A percentile compares a stretch with the other conserved stretches of the same genome.
Conservation (phyloP, 1,140 invertebrate genomes). For the Drosophila sechellia region DNA sequence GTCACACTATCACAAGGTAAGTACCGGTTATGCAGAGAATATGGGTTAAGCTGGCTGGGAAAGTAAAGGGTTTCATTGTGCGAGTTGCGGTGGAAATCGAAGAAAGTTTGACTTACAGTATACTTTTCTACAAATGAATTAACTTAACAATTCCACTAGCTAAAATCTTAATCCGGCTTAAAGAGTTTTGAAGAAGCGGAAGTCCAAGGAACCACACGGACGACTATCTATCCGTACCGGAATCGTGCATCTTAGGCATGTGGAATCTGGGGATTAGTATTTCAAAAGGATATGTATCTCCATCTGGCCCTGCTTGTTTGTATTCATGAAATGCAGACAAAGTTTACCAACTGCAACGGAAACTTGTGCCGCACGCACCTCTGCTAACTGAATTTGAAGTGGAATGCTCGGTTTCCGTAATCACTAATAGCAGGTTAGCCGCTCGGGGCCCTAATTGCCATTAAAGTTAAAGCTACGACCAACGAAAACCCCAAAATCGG, state of each 20-base stretch:
- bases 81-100: neutral
- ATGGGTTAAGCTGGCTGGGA: neutral
- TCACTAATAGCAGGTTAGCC: constrained; percentile 35
- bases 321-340: constrained; percentile 42
- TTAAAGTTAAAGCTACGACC: constrained; percentile 33
- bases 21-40: constrained; percentile 5
- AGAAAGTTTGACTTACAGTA: too few species aligned
- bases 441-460: constrained; percentile 31
- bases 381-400: constrained; percentile 39
- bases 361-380: constrained; percentile 36
- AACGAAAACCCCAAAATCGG: constrained; percentile 22
- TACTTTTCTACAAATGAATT: neutral
- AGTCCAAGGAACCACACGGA: neutral
- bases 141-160: neutral
- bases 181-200: neutral
- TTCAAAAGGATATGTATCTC: constrained; percentile 23
- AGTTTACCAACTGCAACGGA: constrained; percentile 33
- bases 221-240: constrained; percentile 20
- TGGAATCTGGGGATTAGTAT: constrained; percentile 25
- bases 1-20: constrained; percentile 10
- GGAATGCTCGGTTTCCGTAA: constrained; percentile 41
- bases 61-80: neutral
- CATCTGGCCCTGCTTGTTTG: constrained; percentile 18
- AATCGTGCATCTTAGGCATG: constrained; percentile 33
- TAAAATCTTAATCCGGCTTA: neutral